Conservation (phyloP, 2,888 invertebrate species). For the Zygaena filipendulae region DNA sequence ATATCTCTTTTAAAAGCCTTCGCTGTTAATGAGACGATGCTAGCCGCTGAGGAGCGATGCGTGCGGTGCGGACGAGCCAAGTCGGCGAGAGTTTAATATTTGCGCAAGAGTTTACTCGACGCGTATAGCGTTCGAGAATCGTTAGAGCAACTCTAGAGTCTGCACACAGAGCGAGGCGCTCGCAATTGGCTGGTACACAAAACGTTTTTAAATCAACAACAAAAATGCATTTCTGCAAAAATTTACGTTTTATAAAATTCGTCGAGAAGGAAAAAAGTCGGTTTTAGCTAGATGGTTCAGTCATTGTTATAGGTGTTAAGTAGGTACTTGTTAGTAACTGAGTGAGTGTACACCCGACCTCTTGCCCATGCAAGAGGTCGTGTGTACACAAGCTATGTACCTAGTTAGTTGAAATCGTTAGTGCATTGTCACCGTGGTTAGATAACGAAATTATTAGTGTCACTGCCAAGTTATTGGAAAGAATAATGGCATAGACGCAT, state of each 20-base stretch:
- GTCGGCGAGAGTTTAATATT: too few species aligned
- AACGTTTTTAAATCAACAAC: conserved; percentile 56
- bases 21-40: conserved; percentile 47
- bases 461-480: too few species aligned
- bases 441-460: conserved; percentile 43
- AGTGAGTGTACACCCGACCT: conserved; percentile 57
- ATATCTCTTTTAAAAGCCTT: conserved; percentile 57
- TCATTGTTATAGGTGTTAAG: conserved; percentile 62
- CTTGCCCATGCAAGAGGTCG: conserved; percentile 42
- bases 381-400: too few species aligned
- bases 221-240: conserved; percentile 55
- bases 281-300: conserved; percentile 65
- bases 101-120: conserved; percentile 51
- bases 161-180: conserved; percentile 48
- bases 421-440: conserved; percentile 48
- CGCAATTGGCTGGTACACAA: conserved; percentile 50
- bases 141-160: conserved; percentile 60
- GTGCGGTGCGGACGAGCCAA: too few species aligned
- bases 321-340: conserved; percentile 63
- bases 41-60: conserved; percentile 20
- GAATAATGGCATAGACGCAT: too few species aligned
- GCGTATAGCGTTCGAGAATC: conserved; percentile 64
- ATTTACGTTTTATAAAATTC: conserved; percentile 62
- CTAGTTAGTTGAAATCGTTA: conserved; percentile 56
- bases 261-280: too few species aligned